These are phyloP conservation scores for Henricia sp. DNA, from an alignment of 53 echinoderm and acorn worm species.

Conservation along the genomic window DNA sequence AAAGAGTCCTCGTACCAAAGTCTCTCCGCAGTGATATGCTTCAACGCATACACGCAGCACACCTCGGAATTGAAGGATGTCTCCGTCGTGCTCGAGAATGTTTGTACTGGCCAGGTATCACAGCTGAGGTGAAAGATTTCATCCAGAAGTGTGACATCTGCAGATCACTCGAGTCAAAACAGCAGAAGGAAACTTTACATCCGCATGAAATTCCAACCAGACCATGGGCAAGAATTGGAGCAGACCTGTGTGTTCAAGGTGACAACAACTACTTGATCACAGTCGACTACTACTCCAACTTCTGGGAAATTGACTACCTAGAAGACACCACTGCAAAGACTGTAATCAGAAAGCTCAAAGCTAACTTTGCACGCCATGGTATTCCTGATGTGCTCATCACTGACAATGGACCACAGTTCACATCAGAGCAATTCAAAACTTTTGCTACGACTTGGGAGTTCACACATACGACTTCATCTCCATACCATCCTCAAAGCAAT, in stretches of 20 bases:
- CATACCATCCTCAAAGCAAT: conserved; percentile 63
- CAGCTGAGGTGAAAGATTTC: conserved; percentile 48
- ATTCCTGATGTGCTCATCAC: conserved; percentile 53
- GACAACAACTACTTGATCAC: conserved; percentile 52
- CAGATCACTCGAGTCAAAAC: conserved; percentile 17
- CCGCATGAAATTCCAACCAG: conserved; percentile 50
- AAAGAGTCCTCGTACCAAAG: conserved; percentile 52
- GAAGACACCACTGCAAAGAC: conserved; percentile 48
- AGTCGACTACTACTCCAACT: conserved; percentile 66
- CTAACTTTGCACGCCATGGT: conserved; percentile 70
- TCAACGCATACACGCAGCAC: conserved; percentile 45
- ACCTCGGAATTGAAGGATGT: conserved; percentile 54
- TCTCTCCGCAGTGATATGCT: conserved; percentile 45
- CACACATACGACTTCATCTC: conserved; percentile 62
- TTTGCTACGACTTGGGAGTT: conserved; percentile 59
- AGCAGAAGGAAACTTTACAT: conserved; percentile 59
- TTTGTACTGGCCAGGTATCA: conserved; percentile 71
- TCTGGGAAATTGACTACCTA: conserved; percentile 52
- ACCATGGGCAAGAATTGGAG: conserved; percentile 57
- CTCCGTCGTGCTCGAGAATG: conserved; percentile 63
- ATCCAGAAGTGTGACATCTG: conserved; percentile 65
- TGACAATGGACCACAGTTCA: conserved; percentile 70
- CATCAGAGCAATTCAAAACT: conserved; percentile 39
- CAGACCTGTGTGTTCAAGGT: conserved; percentile 39
- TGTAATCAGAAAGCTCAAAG: conserved; percentile 64